Evolutionary conservation across 2,113 vertebrate genomes (phyloP), one percentile per base, ranked within the genome.

Genomic region (Ginglymostoma cirratum): DNA sequence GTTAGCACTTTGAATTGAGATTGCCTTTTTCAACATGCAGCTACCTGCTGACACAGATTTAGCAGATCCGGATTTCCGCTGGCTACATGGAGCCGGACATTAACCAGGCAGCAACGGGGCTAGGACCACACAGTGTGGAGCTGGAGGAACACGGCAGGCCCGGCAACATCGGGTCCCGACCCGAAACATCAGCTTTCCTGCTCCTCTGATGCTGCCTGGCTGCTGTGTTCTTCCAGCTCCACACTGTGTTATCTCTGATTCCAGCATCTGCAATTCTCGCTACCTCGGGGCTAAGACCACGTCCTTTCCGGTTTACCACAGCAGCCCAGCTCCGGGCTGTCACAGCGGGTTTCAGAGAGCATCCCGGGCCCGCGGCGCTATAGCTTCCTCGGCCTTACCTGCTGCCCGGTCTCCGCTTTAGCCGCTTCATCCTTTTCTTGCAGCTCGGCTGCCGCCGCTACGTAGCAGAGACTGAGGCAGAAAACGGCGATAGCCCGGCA

Each of bases 391-490:
- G 8, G 42, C 94, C 5, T 48, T 48, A 95, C 94, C 94, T 52
- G 67, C 12, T 76, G 24, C 14, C 23, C 69, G 34, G 67, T 12
- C 42, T 95, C 94, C 10, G 30, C 94, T 70, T 95, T 94, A 38
- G 94, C 95, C 0, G 97, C 1, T 72, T 97, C 97, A 30, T 96
- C 96, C 24, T 98, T 98, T 78, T 98, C 98, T 45, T 97, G 97
- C 86, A 97, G 96, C 0, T 97, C 97, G 6, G 92, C 89, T 95
- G 97, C 97, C 96, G 96, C 87, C 48, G 97, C 96, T 96, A 97
- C 97, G 92, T 96, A 92, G 92, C 95, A 96, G 42, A 67, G 90
- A 61, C 97, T 69, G 94, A 97, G n/a, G 55, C 97, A 96, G 85
- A 97, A 45, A 48, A 96, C 67, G 12, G 69, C 48, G 42, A 66